Percentiles rank a stretch among this genome's conserved stretches.
phyloP scores from a whole-genome alignment of 2,888 invertebrate genomes.

The Acrobasis suavella region DNA sequence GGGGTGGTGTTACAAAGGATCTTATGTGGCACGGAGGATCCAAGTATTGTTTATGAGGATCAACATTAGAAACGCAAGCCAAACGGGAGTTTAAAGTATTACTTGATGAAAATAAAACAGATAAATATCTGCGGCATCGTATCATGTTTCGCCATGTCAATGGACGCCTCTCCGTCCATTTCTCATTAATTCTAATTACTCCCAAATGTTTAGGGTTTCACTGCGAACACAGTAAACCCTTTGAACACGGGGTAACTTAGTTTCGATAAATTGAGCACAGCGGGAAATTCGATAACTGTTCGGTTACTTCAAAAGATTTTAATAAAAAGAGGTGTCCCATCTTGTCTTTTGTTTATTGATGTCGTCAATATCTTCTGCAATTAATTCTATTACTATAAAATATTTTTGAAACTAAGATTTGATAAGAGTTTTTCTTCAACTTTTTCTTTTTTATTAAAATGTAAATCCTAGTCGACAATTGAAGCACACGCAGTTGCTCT shows the following conservation, averaged over 20 bases:
- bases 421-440: too few relatives aligned
- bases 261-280: constrained; percentile 43
- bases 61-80: constrained; percentile 31
- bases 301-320: constrained; percentile 31
- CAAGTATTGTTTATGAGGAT: constrained; percentile 27
- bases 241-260: constrained; percentile 42
- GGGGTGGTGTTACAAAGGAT: constrained; percentile 27
- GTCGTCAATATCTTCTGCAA: not conserved
- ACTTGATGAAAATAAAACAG: constrained; percentile 29
- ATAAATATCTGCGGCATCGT: constrained; percentile 41
- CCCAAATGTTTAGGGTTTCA: constrained; percentile 59
- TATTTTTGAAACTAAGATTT: too few relatives aligned
- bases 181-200: constrained; percentile 71
- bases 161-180: constrained; percentile 59
- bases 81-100: constrained; percentile 23
- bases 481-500: not conserved
- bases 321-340: not conserved
- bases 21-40: constrained; percentile 27
- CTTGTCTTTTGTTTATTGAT: not conserved
- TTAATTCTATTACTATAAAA: too few relatives aligned
- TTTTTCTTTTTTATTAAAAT: too few relatives aligned
- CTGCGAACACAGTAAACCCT: constrained; percentile 48
- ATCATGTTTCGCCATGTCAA: constrained; percentile 65
- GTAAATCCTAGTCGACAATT: not conserved
- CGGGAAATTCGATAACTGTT: constrained; percentile 31